These are phyloP conservation scores for Sylvia borin DNA, from an alignment of 2,797 vertebrate species.

Conservation along the genomic window DNA sequence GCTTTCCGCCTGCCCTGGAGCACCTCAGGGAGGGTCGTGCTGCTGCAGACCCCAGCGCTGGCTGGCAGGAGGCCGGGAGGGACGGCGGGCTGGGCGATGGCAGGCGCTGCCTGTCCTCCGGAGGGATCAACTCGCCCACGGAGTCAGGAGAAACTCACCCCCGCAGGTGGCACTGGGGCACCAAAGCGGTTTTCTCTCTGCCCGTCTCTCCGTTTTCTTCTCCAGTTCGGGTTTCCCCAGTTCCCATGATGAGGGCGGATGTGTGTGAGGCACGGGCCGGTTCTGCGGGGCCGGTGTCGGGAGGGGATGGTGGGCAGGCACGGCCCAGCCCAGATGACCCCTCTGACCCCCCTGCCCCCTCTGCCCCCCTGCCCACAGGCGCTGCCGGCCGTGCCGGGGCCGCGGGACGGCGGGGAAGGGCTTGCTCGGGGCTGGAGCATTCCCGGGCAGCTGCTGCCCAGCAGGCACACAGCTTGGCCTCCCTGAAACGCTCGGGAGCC, in stretches of 20 bases:
- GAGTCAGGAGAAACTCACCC: background rate
- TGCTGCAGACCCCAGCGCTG: background rate
- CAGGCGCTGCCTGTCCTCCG: background rate
- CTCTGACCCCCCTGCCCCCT: too few relatives aligned
- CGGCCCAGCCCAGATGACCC: background rate
- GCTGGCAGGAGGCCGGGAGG: background rate
- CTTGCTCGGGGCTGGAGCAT: background rate
- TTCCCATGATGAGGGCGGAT: slow-evolving; percentile 77
- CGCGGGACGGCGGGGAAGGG: background rate
- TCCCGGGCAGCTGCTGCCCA: background rate
- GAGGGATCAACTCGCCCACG: background rate
- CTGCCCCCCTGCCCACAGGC: too few relatives aligned
- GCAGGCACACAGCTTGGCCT: background rate
- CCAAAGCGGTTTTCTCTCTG: background rate
- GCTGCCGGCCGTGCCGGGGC: background rate
- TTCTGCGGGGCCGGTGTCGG: background rate
- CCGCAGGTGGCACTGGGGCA: slow-evolving; percentile 44
- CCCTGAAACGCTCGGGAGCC: slow-evolving; percentile 8
- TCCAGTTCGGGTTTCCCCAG: slow-evolving; percentile 69
- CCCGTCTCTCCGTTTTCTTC: background rate
- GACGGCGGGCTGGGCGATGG: accelerated
- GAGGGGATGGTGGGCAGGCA: background rate
- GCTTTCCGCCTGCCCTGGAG: background rate
- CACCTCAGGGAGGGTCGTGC: background rate
- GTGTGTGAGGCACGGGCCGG: slow-evolving; percentile 23